Evolutionary conservation across 2,888 invertebrate genomes (phyloP).

Genomic region (Pomacea canaliculata): DNA sequence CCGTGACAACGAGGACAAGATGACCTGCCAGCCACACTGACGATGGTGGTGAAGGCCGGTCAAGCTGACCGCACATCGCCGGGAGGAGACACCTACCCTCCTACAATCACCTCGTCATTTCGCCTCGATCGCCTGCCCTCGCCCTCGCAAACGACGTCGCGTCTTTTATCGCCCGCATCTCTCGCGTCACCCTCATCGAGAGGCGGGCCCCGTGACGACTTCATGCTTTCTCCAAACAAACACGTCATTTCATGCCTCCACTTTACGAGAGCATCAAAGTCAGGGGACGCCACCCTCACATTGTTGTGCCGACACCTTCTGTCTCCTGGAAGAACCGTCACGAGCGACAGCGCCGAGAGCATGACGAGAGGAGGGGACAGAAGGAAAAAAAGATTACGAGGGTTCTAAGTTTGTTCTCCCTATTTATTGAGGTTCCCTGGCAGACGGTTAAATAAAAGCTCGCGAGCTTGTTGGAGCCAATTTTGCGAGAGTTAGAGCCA

Average conservation of each 20-base stretch:
- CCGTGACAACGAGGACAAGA: no score
- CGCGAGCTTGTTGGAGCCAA: conserved; percentile 12
- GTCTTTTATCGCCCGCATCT: not conserved
- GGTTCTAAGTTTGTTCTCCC: not conserved
- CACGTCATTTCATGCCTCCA: conserved; percentile 25
- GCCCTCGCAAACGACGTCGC: not conserved
- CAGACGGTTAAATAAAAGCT: conserved; percentile 20
- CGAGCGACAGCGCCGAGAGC: not conserved
- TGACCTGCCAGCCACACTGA: no score
- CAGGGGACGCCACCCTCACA: conserved; percentile 23
- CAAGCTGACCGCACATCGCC: no score
- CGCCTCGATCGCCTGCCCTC: no score
- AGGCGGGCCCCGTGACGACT: conserved; percentile 12
- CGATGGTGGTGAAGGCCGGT: no score
- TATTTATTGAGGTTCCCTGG: not conserved
- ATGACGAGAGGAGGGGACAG: not conserved
- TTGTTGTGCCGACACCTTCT: conserved; percentile 15
- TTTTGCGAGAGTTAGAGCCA: conserved; percentile 8
- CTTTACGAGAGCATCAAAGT: conserved; percentile 26
- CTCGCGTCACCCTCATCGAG: not conserved
- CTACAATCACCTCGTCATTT: no score
- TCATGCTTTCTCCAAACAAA: conserved; percentile 7
- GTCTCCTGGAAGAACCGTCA: not conserved
- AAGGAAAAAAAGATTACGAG: not conserved
- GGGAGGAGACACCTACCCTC: no score